phyloP scores from a whole-genome alignment of 2,888 invertebrate species.

The Zaprionus bogoriensis region DNA sequence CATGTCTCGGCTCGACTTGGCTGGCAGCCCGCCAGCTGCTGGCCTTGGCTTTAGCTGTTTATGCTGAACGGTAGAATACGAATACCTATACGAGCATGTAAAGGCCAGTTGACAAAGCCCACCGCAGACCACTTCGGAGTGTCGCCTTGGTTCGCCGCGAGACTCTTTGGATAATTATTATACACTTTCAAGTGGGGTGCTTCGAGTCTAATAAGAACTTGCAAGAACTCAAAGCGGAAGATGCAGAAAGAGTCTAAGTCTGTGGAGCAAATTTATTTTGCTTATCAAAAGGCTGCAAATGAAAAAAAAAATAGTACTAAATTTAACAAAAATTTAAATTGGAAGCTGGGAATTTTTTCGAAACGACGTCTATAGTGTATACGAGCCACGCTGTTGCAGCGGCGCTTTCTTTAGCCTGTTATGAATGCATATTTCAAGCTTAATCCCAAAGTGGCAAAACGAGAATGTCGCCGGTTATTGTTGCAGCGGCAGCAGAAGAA shows the following conservation, averaged over 20 bases:
- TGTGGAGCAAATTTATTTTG: no score
- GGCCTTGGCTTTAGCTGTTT: conserved; percentile 66
- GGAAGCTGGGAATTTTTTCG: no score
- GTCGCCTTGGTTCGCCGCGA: conserved; percentile 21
- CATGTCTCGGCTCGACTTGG: conserved; percentile 29
- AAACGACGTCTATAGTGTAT: no score
- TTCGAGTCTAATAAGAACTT: no score
- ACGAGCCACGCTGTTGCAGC: conserved; percentile 5
- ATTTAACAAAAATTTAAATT: no score
- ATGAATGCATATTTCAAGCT: conserved; percentile 76
- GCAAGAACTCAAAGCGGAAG: no score
- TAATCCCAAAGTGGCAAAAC: conserved; percentile 77
- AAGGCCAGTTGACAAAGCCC: conserved; percentile 58
- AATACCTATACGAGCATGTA: conserved; percentile 22
- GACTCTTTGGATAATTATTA: conserved; percentile 31
- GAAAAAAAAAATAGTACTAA: no score
- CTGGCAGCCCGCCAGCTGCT: conserved; percentile 21
- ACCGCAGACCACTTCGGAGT: conserved; percentile 4
- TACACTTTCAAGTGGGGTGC: conserved; percentile 27
- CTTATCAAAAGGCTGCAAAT: no score
- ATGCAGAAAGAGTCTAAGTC: no score
- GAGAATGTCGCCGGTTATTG: conserved; percentile 63
- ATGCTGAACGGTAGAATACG: conserved; percentile 65
- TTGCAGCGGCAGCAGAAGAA: conserved; percentile 55
- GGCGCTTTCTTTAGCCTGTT: conserved; percentile 46